Base-by-base conservation (phyloP, 2,888 invertebrate genomes). In the Xylota sylvarum region DNA sequence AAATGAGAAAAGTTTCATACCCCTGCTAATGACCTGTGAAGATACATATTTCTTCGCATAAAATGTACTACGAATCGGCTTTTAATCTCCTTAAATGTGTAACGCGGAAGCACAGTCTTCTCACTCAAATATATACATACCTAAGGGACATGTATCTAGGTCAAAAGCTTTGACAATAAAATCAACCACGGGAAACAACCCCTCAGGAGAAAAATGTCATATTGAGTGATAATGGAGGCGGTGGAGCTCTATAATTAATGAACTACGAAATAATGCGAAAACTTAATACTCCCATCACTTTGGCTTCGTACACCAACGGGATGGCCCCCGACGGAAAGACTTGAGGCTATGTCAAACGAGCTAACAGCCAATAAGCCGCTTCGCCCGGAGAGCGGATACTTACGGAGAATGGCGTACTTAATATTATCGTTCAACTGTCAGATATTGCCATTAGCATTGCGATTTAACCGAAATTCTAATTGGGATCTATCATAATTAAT, bases 391-490 rank as follows among this genome's bases (percentile, higher is more conserved):
- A 10, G 37, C 37, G 23, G 23, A 23, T 10, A 37, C 37, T 37
- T 37, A 37, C n/a, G 30, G 12, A 27, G 32, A n/a, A 55, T 14
- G 5, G 7, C 4, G 46, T 43, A 14, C 52, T 52, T 30, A 52
- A 30, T 12, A 40, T 40, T 23, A 40, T 60, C 40, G 40, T 27
- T 43, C 5, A 14, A 14, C 27, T 62, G 60, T 27, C 60, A 40
- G 60, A 60, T 60, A 14, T 60, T 60, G 23, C n/a, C 23, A 40
- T 23, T 60, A 40, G 40, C n/a, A 40, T n/a, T 60, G 37, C 17
- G 46, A 17, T 17, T 17, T 5, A 14, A 14, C 23, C 27, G 6
- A 23, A 60, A 23, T 19, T 27, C 40, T 60, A n/a, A 7, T 40
- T 40, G 40, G 12, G 60, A 23, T 37, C 4, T n/a, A n/a, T 2